phyloP scores from a whole-genome alignment of 2,113 vertebrate genomes.

The Cyanistes caeruleus region DNA sequence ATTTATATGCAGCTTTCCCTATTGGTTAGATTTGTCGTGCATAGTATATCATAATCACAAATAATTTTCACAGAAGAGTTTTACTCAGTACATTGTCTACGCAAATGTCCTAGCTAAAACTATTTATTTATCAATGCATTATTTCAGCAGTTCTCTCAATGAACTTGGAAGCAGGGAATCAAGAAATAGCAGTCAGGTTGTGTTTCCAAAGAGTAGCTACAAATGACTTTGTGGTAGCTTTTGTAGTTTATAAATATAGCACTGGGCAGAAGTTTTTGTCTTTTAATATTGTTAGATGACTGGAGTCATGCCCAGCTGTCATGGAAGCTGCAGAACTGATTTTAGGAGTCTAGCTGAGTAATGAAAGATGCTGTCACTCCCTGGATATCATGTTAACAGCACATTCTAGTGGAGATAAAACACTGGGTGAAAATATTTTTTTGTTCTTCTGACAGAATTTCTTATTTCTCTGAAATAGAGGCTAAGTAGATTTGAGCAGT shows the following conservation, averaged over 20 bases:
- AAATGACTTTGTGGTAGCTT: neutral
- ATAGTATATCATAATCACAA: neutral
- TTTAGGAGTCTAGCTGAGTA: neutral
- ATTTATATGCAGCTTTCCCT: neutral
- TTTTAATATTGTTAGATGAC: neutral
- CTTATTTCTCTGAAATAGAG: neutral
- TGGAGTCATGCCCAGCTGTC: neutral
- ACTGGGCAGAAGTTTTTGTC: neutral
- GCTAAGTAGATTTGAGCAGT: neutral
- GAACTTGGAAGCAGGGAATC: neutral
- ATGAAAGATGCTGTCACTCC: neutral
- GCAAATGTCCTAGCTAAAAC: neutral
- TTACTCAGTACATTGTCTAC: neutral
- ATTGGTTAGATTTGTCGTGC: neutral
- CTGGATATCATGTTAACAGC: neutral
- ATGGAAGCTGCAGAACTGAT: neutral
- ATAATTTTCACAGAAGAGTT: neutral
- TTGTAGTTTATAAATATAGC: neutral
- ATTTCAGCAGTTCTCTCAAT: neutral
- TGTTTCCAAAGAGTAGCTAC: neutral
- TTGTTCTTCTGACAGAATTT: neutral
- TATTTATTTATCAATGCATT: neutral
- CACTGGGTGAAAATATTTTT: neutral
- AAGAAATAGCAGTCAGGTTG: neutral
- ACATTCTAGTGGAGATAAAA: neutral